A percentile compares a stretch with the other conserved stretches of the same genome.
These are phyloP conservation scores for Archips xylosteana DNA, from an alignment of 2,888 invertebrate species.

Conservation along the genomic window DNA sequence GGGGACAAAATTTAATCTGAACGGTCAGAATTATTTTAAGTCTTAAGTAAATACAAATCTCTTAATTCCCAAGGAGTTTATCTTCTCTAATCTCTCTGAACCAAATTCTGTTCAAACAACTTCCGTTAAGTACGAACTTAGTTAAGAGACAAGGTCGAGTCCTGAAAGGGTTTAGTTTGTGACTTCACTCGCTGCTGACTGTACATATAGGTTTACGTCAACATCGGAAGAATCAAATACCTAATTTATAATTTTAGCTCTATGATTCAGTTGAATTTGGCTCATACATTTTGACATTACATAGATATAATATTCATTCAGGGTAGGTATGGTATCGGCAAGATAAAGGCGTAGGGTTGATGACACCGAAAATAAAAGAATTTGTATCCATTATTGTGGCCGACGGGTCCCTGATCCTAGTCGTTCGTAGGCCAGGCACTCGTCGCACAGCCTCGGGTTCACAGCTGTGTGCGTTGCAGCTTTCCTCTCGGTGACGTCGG, in stretches of 20 bases:
- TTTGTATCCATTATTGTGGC: no score
- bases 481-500: no score
- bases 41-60: conserved; percentile 56
- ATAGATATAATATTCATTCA: no score
- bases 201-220: conserved; percentile 17
- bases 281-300: no score
- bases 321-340: no score
- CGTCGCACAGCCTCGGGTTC: no score
- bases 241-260: not conserved
- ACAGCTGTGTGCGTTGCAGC: no score
- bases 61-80: conserved; percentile 57
- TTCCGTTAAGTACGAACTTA: conserved; percentile 61
- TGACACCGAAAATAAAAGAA: no score
- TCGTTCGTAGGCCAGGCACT: no score
- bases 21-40: conserved; percentile 44
- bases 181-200: conserved; percentile 49
- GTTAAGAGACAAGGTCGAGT: conserved; percentile 56
- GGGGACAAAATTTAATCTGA: conserved; percentile 34
- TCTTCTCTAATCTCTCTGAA: conserved; percentile 60
- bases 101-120: conserved; percentile 61
- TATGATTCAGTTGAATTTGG: not conserved
- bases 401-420: no score
- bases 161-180: conserved; percentile 56
- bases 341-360: no score
- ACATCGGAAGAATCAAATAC: not conserved